These are phyloP conservation scores for Anthopleura sola DNA, from an alignment of 64 coral and sea anemone genomes.

Conservation along the genomic window DNA sequence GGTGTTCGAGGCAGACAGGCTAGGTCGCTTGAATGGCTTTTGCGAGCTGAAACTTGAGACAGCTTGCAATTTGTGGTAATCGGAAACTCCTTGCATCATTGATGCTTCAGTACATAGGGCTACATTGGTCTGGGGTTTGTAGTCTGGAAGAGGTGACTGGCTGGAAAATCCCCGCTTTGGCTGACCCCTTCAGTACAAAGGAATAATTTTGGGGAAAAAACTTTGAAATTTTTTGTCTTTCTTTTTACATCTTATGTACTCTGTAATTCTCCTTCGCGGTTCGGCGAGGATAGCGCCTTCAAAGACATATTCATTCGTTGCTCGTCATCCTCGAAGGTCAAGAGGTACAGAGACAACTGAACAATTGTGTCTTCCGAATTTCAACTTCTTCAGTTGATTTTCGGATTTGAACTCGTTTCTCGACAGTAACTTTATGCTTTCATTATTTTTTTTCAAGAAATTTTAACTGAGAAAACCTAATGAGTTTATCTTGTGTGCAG, in stretches of 20 bases:
- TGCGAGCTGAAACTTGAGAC: slow-evolving; percentile 5
- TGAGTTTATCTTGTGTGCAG: too few relatives aligned
- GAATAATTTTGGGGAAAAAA: neutral
- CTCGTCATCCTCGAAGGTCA: neutral
- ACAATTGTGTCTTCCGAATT: neutral
- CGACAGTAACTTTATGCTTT: too few relatives aligned
- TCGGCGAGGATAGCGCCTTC: neutral
- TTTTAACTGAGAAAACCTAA: too few relatives aligned
- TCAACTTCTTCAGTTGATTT: neutral
- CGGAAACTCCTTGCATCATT: neutral
- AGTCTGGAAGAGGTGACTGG: neutral
- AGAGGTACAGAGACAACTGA: slow-evolving; percentile 10
- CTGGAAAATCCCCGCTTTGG: neutral
- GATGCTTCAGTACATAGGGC: neutral
- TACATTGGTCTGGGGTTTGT: neutral
- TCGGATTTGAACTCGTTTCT: neutral
- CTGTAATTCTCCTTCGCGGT: neutral
- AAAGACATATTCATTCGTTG: neutral
- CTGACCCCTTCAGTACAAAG: neutral
- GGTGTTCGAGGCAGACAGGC: slow-evolving; percentile 15
- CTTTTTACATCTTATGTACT: neutral
- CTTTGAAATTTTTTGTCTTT: neutral
- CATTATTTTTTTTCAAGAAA: too few relatives aligned
- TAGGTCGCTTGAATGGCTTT: slow-evolving; percentile 19
- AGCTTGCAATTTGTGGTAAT: neutral